phyloP scores from a whole-genome alignment of 1,140 invertebrate species.

The Drosophila oshimai region DNA sequence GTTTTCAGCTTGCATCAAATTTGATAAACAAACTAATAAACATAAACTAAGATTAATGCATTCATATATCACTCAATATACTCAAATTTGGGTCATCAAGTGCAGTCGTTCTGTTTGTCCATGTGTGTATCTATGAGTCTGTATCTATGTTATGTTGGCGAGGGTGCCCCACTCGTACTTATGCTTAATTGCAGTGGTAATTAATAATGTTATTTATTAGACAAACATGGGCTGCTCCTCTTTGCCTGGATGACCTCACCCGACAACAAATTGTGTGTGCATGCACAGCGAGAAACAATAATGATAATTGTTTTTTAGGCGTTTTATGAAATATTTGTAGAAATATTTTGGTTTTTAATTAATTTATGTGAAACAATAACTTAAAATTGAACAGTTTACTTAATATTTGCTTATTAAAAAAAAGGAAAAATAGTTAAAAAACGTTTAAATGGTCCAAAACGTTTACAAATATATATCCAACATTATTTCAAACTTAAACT shows the following conservation, averaged over 20 bases:
- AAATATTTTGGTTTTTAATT: no score
- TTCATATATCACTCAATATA: conserved; percentile 75
- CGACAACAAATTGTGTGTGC: conserved; percentile 36
- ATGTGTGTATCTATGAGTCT: neutral
- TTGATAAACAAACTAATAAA: conserved; percentile 67
- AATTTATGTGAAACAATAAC: no score
- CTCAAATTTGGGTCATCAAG: conserved; percentile 74
- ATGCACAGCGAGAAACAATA: conserved; percentile 10
- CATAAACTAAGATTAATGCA: conserved; percentile 80
- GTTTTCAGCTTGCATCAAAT: conserved; percentile 54
- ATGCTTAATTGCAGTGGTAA: conserved; percentile 81
- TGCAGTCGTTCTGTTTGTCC: conserved; percentile 43
- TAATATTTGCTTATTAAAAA: no score
- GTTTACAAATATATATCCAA: no score
- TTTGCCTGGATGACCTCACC: conserved; percentile 72
- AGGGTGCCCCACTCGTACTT: conserved; percentile 57
- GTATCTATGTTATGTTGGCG: conserved; percentile 20
- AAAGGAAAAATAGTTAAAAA: no score
- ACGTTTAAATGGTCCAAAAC: no score
- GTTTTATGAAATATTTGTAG: no score
- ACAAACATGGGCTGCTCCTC: conserved; percentile 51
- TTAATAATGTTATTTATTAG: conserved; percentile 82
- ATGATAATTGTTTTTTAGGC: no score
- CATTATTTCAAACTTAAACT: no score
- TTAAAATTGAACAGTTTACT: no score